phyloP scores from a whole-genome alignment of 1,140 invertebrate species.

The Druon quercuslanigerum region DNA sequence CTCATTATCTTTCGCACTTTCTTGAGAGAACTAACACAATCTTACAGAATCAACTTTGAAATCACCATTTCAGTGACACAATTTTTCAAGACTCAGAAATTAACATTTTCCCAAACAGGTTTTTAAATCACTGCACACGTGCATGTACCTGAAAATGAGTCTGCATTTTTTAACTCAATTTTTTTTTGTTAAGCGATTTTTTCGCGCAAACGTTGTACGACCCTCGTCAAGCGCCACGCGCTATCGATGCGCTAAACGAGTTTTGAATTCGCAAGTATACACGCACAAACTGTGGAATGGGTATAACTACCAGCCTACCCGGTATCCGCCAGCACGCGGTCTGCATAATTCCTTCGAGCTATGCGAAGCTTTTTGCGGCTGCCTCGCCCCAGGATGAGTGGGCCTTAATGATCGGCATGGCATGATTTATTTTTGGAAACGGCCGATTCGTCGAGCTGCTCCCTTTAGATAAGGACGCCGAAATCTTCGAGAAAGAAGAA shows the following conservation, averaged over 20 bases:
- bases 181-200: neutral
- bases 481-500: neutral
- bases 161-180: neutral
- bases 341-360: neutral
- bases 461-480: conserved; percentile 30
- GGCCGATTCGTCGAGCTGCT: conserved; percentile 12
- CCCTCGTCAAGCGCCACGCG: conserved; percentile 29
- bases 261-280: conserved; percentile 28
- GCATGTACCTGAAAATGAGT: neutral
- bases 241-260: conserved; percentile 29
- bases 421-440: conserved; percentile 45
- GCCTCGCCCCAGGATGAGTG: conserved; percentile 23
- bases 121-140: neutral
- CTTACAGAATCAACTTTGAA: too few species aligned
- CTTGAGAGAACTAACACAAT: too few species aligned
- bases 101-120: neutral
- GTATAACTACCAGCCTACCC: conserved; percentile 32
- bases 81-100: neutral
- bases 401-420: conserved; percentile 39
- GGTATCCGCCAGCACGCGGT: neutral
- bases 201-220: conserved; percentile 14
- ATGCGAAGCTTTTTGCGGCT: conserved; percentile 27
- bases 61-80: too few species aligned
- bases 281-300: conserved; percentile 30
- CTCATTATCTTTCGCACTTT: too few species aligned